Evolutionary conservation across 2,113 vertebrate genomes (phyloP).

Genomic region (Microtus pennsylvanicus): DNA sequence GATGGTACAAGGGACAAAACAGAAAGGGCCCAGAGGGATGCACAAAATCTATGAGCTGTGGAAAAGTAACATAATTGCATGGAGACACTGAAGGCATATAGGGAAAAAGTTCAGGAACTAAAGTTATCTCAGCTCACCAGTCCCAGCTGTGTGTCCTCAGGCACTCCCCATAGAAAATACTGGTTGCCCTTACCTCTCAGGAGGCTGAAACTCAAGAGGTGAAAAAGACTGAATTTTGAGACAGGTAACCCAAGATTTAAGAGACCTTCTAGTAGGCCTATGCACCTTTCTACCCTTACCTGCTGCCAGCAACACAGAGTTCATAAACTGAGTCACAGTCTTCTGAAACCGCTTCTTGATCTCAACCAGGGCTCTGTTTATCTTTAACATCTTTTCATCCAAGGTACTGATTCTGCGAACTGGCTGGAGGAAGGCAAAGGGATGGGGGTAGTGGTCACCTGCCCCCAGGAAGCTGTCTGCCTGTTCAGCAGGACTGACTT

Average conservation of each 20-base stretch:
- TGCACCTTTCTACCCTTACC: constrained; percentile 59
- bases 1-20: no score
- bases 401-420: background rate
- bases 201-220: background rate
- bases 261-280: background rate
- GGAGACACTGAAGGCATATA: background rate
- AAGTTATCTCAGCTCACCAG: background rate
- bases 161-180: background rate
- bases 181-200: background rate
- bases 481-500: background rate
- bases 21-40: background rate
- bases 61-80: background rate
- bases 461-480: fast-evolving
- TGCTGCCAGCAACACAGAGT: constrained; percentile 77
- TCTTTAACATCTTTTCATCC: constrained; percentile 47
- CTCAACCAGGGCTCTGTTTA: constrained; percentile 64
- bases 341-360: constrained; percentile 81
- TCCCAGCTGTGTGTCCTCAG: background rate
- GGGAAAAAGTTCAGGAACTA: background rate
- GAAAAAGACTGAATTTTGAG: background rate
- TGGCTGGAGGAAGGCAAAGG: constrained; percentile 45
- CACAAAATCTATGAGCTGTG: background rate
- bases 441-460: background rate
- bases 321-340: constrained; percentile 77
- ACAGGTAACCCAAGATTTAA: background rate